Evolutionary conservation across 2,797 vertebrate genomes (phyloP).

Genomic region (Tiaroga cobitis): DNA sequence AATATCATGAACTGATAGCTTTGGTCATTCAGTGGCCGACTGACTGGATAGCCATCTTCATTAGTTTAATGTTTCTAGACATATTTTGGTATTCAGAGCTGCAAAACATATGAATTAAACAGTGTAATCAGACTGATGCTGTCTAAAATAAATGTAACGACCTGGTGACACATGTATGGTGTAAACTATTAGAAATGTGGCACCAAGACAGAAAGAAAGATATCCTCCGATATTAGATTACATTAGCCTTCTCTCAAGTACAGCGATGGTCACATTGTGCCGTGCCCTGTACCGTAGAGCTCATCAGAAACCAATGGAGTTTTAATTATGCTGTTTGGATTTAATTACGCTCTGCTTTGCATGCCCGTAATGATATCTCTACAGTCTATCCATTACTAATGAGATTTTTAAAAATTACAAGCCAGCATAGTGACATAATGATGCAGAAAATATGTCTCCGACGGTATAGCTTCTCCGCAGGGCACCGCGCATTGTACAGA

Average conservation of each 20-base stretch:
- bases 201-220: constrained; percentile 63
- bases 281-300: background rate
- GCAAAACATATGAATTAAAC: constrained; percentile 77
- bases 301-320: constrained; percentile 13
- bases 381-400: constrained; percentile 70
- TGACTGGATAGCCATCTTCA: background rate
- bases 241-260: constrained; percentile 49
- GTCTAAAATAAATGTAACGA: constrained; percentile 78
- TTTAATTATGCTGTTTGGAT: constrained; percentile 36
- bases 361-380: constrained; percentile 70
- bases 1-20: background rate
- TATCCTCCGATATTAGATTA: constrained; percentile 60
- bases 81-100: constrained; percentile 65
- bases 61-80: constrained; percentile 49
- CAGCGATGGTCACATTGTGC: constrained; percentile 25
- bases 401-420: constrained; percentile 72
- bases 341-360: constrained; percentile 44
- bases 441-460: constrained; percentile 58
- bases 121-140: constrained; percentile 73
- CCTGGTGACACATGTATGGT: constrained; percentile 78
- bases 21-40: background rate
- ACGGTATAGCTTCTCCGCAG: background rate
- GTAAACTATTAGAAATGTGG: constrained; percentile 75
- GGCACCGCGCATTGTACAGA: background rate
- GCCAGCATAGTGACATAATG: constrained; percentile 73